Evolutionary conservation across 35 echinoderm and acorn worm species (phyloP).

Genomic region (Ophiothrix spiculata): DNA sequence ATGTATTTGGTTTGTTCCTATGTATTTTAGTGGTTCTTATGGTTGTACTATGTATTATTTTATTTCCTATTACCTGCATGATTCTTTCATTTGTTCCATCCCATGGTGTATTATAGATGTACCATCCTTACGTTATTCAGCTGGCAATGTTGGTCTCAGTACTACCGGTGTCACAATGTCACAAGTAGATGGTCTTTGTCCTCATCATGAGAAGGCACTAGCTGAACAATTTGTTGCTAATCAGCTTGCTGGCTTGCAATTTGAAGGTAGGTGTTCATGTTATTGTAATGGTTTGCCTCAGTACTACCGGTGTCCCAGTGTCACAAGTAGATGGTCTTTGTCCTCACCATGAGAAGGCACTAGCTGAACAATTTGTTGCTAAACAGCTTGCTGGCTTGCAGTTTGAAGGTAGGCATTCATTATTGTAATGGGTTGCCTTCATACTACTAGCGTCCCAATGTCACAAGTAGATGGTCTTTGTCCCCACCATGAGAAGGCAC

Average conservation of each 20-base stretch:
- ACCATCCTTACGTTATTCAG: slow-evolving; percentile 72
- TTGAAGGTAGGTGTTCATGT: slow-evolving; percentile 49
- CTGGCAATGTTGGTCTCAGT: slow-evolving; percentile 27
- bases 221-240: slow-evolving; percentile 85
- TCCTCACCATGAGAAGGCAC: slow-evolving; percentile 84
- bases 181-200: slow-evolving; percentile 77
- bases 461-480: slow-evolving; percentile 74
- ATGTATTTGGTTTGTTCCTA: no score
- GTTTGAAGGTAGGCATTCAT: slow-evolving; percentile 77
- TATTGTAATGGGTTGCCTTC: no score
- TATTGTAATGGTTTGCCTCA: background rate
- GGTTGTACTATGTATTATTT: no score
- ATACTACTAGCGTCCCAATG: slow-evolving; percentile 43
- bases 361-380: slow-evolving; percentile 80
- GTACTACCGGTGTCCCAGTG: slow-evolving; percentile 40
- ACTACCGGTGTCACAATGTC: slow-evolving; percentile 45
- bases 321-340: slow-evolving; percentile 73
- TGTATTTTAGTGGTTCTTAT: no score
- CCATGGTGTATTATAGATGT: slow-evolving; percentile 28
- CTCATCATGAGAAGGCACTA: slow-evolving; percentile 90
- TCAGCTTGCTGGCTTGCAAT: slow-evolving; percentile 67
- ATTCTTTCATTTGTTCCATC: slow-evolving; percentile 1
- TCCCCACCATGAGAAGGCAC: slow-evolving; percentile 88
- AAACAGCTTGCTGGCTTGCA: slow-evolving; percentile 67
- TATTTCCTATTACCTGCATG: no score